Conservation (phyloP, 2,888 invertebrate species). For the Sialis lutaria region DNA sequence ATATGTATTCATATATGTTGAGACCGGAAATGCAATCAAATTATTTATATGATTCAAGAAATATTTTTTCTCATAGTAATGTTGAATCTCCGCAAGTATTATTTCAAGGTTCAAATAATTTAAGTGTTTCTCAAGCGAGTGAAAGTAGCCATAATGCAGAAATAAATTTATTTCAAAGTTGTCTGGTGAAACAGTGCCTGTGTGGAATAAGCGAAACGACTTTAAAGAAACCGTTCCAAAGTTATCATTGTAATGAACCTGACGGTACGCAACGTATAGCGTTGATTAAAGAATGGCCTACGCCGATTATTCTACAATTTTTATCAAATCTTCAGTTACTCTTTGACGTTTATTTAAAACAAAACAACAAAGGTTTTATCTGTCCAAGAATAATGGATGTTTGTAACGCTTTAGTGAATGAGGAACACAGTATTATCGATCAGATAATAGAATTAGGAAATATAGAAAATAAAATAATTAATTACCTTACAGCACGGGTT, state of each 20-base stretch:
- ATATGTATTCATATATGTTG: too few species aligned
- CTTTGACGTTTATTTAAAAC: slow-evolving; percentile 70
- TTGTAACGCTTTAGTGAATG: slow-evolving; percentile 61
- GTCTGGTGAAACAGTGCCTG: slow-evolving; percentile 57
- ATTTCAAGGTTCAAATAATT: too few species aligned
- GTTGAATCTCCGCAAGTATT: too few species aligned
- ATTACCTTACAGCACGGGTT: slow-evolving; percentile 62
- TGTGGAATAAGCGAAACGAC: slow-evolving; percentile 57
- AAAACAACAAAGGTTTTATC: slow-evolving; percentile 64
- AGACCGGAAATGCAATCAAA: too few species aligned
- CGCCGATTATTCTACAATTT: slow-evolving; percentile 54
- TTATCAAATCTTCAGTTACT: slow-evolving; percentile 68
- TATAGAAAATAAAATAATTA: slow-evolving; percentile 62
- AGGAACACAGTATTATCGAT: slow-evolving; percentile 69
- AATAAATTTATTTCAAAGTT: slow-evolving; percentile 41
- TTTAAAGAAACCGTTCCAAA: slow-evolving; percentile 53
- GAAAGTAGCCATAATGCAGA: slow-evolving; percentile 22
- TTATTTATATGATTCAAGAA: too few species aligned
- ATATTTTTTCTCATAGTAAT: too few species aligned
- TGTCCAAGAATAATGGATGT: slow-evolving; percentile 66
- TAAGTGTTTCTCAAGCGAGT: too few species aligned
- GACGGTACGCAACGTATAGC: slow-evolving; percentile 32
- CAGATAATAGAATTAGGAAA: slow-evolving; percentile 67
- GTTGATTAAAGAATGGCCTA: slow-evolving; percentile 41
- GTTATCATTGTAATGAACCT: slow-evolving; percentile 29